Evolutionary conservation across 2,888 invertebrate genomes (phyloP).

Genomic region (Gibbula magus): DNA sequence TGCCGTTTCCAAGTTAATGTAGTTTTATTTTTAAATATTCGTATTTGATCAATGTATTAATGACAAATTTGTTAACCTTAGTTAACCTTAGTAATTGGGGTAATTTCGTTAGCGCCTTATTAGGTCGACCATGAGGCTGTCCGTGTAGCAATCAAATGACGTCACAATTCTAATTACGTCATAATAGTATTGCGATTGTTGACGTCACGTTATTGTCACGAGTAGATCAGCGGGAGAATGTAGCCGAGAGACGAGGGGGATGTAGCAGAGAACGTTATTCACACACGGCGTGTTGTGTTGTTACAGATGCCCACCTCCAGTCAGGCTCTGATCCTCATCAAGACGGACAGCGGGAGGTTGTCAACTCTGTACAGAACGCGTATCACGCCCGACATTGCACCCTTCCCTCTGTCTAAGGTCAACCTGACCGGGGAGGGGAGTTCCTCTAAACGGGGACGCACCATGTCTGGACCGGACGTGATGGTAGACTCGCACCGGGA

Average conservation of each 20-base stretch:
- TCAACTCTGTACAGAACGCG: slow-evolving; percentile 10
- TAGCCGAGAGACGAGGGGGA: neutral
- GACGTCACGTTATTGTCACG: too few relatives aligned
- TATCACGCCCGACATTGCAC: neutral
- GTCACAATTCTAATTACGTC: too few relatives aligned
- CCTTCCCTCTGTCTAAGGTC: neutral
- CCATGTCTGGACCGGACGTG: neutral
- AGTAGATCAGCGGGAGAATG: neutral
- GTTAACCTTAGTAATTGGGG: too few relatives aligned
- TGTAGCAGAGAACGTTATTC: neutral
- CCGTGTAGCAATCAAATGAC: too few relatives aligned
- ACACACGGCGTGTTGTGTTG: neutral
- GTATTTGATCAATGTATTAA: too few relatives aligned
- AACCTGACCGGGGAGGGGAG: neutral
- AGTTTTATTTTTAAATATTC: too few relatives aligned
- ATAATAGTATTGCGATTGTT: neutral
- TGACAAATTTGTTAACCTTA: too few relatives aligned
- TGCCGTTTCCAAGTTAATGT: too few relatives aligned
- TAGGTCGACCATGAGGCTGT: too few relatives aligned
- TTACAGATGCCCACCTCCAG: slow-evolving; percentile 58
- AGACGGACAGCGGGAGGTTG: slow-evolving; percentile 39
- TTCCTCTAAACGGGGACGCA: neutral
- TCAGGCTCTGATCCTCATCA: slow-evolving; percentile 54
- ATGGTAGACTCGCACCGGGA: neutral
- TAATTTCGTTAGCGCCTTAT: too few relatives aligned